Evolutionary conservation across 92 coral and sea anemone species (phyloP).

Genomic region (Zoanthus solanderi): DNA sequence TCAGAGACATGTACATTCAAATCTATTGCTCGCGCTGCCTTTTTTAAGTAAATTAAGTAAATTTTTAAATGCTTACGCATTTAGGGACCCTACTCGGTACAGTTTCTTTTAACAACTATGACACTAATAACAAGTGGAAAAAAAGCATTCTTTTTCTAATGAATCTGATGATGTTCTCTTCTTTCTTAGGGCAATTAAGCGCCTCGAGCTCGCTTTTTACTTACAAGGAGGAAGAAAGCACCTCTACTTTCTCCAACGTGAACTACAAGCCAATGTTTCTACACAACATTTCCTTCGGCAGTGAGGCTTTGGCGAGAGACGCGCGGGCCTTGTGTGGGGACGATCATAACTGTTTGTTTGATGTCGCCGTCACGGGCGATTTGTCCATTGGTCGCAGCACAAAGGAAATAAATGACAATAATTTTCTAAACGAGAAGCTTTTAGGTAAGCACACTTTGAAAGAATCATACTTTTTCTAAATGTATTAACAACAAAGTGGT

Average conservation of each 20-base stretch:
- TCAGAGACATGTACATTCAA: too few species aligned
- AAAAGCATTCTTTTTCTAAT: too few species aligned
- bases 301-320: conserved; percentile 52
- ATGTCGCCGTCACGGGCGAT: conserved; percentile 78
- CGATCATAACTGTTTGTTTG: conserved; percentile 73
- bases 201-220: conserved; percentile 67
- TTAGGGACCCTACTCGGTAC: too few species aligned
- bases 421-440: conserved; percentile 46
- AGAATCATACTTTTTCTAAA: background rate
- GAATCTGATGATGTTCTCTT: background rate
- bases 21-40: too few species aligned
- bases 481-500: background rate
- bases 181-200: conserved; percentile 70
- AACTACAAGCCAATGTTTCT: conserved; percentile 80
- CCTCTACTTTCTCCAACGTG: conserved; percentile 48
- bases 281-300: conserved; percentile 70
- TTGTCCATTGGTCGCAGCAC: conserved; percentile 64
- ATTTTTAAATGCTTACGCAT: too few species aligned
- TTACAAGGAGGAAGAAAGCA: conserved; percentile 56
- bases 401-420: conserved; percentile 51
- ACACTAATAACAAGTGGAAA: too few species aligned
- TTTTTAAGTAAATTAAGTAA: too few species aligned
- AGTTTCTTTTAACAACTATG: too few species aligned
- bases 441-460: conserved; percentile 49
- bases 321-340: conserved; percentile 72